Evolutionary conservation across 1,140 invertebrate species (phyloP).

Genomic region (Pachyrhynchus sulphureomaculatus): DNA sequence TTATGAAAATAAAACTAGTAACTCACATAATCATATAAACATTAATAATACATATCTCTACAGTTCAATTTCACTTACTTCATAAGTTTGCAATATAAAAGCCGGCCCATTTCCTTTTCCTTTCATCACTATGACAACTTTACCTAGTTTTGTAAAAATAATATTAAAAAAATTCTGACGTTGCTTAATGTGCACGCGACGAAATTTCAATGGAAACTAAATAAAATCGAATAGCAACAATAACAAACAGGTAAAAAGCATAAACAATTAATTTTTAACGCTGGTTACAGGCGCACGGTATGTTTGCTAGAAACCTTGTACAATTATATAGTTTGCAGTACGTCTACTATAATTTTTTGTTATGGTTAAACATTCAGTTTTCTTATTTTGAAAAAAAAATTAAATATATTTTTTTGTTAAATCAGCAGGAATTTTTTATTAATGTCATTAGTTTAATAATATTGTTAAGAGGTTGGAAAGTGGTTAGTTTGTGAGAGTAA

Average conservation of each 20-base stretch:
- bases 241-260: conserved; percentile 16
- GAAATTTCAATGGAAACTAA: conserved; percentile 14
- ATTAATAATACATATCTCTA: no score
- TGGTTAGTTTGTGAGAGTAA: no score
- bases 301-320: background rate
- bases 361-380: no score
- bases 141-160: background rate
- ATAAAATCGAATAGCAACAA: conserved; percentile 7
- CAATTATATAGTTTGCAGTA: no score
- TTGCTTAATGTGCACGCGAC: conserved; percentile 3
- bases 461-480: no score
- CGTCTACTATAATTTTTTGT: no score
- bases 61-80: no score
- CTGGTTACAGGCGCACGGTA: background rate
- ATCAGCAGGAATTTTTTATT: no score
- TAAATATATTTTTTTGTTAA: no score
- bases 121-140: conserved; percentile 12
- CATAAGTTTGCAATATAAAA: conserved; percentile 58
- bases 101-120: conserved; percentile 42
- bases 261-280: conserved; percentile 28
- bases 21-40: no score
- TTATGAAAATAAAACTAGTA: background rate
- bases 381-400: no score
- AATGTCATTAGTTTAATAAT: no score
- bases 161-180: background rate